Percentiles rank a stretch among this genome's conserved stretches.
Conservation (phyloP, 2,797 vertebrate genomes). For the Coendou prehensilis region DNA sequence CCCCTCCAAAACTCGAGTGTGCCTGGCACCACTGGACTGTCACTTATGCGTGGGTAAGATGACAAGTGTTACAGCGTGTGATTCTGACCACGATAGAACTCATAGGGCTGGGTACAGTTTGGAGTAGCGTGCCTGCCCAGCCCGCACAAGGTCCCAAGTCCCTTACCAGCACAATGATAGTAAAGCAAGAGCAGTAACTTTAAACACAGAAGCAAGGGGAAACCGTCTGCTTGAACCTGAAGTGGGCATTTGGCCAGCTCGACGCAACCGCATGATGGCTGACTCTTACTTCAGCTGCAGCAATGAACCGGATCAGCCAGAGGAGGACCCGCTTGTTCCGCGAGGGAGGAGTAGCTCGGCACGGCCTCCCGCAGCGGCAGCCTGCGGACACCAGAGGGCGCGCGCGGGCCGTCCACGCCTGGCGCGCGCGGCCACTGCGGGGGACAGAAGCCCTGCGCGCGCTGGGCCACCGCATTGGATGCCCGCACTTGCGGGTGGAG, state of each 20-base stretch:
- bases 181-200: neutral
- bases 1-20: neutral
- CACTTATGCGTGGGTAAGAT: neutral
- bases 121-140: neutral
- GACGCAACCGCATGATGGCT: rapidly evolving
- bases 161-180: too few species aligned
- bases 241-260: neutral
- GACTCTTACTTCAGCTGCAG: too few species aligned
- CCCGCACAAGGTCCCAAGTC: neutral
- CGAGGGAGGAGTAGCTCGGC: too few species aligned
- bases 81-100: neutral
- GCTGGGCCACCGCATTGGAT: rapidly evolving
- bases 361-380: neutral
- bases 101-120: neutral
- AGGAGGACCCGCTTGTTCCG: too few species aligned
- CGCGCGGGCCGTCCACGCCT: neutral
- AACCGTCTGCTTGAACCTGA: neutral
- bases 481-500: neutral
- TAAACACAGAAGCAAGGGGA: neutral
- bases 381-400: conserved; percentile 69
- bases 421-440: neutral
- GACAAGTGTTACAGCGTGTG: neutral
- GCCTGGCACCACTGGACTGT: neutral
- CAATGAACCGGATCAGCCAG: too few species aligned
- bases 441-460: rapidly evolving